These are phyloP conservation scores for Pachyramphus minor DNA, from an alignment of 2,113 vertebrate species.

Conservation along the genomic window DNA sequence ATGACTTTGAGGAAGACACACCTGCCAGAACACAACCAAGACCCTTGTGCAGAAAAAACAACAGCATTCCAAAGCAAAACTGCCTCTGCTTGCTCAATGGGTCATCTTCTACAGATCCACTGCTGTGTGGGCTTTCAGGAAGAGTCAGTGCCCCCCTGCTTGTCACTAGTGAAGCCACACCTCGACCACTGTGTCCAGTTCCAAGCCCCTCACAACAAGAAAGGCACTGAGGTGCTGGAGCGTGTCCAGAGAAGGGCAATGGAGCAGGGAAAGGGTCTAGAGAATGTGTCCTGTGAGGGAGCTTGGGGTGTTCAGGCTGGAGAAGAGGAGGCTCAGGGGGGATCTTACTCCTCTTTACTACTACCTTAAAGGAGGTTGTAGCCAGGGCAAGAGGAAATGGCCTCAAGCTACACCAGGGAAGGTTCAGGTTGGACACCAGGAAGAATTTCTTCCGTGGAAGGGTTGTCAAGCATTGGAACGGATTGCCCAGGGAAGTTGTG, in stretches of 20 bases:
- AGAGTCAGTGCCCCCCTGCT: not conserved
- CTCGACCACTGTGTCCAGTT: not conserved
- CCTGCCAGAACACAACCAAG: not conserved
- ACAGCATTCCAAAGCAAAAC: not conserved
- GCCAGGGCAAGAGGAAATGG: not conserved
- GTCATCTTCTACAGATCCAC: rapidly evolving
- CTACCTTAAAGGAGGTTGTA: not conserved
- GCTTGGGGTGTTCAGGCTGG: not conserved
- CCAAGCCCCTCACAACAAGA: rapidly evolving
- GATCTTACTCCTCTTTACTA: not conserved
- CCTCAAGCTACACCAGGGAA: not conserved
- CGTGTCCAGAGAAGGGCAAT: not conserved
- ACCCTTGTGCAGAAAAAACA: not conserved
- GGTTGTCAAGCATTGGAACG: not conserved
- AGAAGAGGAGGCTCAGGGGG: not conserved
- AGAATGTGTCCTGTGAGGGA: not conserved
- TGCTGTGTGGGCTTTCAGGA: not conserved
- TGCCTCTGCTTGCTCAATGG: not conserved
- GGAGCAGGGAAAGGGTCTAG: not conserved
- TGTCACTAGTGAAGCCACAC: not conserved
- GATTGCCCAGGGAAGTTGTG: rapidly evolving
- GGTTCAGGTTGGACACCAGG: not conserved
- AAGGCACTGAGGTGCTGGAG: not conserved
- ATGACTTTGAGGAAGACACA: not conserved
- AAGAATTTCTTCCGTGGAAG: not conserved